Evolutionary conservation across 1,140 invertebrate genomes (phyloP).

Genomic region (Drosophila arizonae): DNA sequence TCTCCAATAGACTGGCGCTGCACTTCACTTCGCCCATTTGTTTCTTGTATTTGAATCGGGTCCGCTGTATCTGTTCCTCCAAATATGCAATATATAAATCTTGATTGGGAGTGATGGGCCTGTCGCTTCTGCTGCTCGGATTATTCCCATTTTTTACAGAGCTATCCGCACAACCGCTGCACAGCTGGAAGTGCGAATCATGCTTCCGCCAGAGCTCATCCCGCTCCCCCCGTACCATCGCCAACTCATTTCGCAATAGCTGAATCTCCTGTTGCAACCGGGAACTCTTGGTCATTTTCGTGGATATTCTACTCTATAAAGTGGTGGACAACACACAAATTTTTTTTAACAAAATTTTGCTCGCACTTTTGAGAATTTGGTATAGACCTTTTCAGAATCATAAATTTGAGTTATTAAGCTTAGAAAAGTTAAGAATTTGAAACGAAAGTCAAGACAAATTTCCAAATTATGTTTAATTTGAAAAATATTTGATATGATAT

Average conservation of each 20-base stretch:
- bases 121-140: too few relatives aligned
- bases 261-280: slow-evolving; percentile 41
- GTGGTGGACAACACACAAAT: background rate
- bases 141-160: too few relatives aligned
- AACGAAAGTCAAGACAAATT: background rate
- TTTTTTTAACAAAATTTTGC: slow-evolving; percentile 11
- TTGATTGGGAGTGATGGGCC: slow-evolving; percentile 24
- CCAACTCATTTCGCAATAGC: slow-evolving; percentile 32
- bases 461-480: background rate
- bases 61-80: slow-evolving; percentile 57
- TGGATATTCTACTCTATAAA: background rate
- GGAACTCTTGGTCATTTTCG: slow-evolving; percentile 31
- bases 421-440: background rate
- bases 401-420: background rate
- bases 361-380: slow-evolving; percentile 40
- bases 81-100: slow-evolving; percentile 49
- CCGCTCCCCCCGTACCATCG: background rate
- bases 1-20: slow-evolving; percentile 39
- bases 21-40: slow-evolving; percentile 49
- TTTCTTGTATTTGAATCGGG: slow-evolving; percentile 46
- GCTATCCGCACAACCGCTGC: background rate
- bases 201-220: slow-evolving; percentile 20
- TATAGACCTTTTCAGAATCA: background rate
- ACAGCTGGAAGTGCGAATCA: background rate
- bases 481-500: too few relatives aligned